Evolutionary conservation across 2,888 invertebrate genomes (phyloP), one percentile per base, ranked within the genome.

Genomic region (Hypsopygia costalis): DNA sequence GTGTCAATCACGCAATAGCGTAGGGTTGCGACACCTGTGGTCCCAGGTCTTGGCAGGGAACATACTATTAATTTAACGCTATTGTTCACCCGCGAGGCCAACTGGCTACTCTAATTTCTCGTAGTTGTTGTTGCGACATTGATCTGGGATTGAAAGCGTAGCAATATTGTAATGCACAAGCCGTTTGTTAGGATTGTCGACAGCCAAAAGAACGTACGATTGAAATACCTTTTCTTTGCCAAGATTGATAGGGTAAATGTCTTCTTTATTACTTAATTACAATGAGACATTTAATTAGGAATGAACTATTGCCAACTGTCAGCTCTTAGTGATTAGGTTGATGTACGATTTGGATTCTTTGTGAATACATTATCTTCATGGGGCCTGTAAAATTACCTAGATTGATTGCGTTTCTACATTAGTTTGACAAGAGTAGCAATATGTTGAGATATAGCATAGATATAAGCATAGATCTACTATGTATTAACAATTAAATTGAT

Each of bases 1-100:
- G 37, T 41, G 33, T 39, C 43, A 29, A 47, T 50, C 34, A 33
- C 16, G 28, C 32, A 39, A 34, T 33, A 37, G 35, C 36, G 36
- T 45, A 41, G 40, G 11, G 20, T 51, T 51, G 47, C 51, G 44
- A 51, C 32, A 39, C 12, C 22, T 44, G 46, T 40, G 43, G 46
- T 36, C 51, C 43, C 25, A 40, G 37, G 29, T 43, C 44, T 63
- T 62, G 62, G 61, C 62, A 58, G 45, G 32, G 35, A 31, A 21
- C 33, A 36, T 47, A 51, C 50, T 45, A 55, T 61, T 55, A 60
- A 55, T 52, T 56, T 55, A 57, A 60, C 53, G 44, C 57, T 51
- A 63, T 63, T 63, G 63, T 63, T 59, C 54, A 55, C 61, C 36
- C 44, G 48, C 43, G 10, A 21, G 30, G 33, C 62, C 63, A 62